Evolutionary conservation across 2,888 invertebrate genomes (phyloP).

Genomic region (Choreutis nemorana): DNA sequence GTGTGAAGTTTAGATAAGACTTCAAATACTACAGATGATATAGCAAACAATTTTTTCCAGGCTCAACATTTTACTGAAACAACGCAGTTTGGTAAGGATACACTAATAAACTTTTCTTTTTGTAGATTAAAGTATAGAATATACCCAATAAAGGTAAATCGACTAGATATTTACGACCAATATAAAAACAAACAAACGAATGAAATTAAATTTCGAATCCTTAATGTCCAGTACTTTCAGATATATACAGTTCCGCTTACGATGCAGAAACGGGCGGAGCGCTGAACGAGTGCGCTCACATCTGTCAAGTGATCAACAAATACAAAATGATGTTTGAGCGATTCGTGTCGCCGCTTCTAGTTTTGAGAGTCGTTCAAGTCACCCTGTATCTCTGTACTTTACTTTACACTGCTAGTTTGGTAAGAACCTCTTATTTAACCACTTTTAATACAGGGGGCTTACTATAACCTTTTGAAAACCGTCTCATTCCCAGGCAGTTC

Average conservation of each 20-base stretch:
- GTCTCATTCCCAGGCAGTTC: too few relatives aligned
- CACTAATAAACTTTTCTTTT: too few relatives aligned
- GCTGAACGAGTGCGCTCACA: constrained; percentile 32
- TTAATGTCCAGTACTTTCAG: constrained; percentile 16
- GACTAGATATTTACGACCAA: too few relatives aligned
- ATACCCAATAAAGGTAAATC: too few relatives aligned
- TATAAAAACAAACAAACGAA: too few relatives aligned
- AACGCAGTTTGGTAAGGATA: constrained; percentile 5
- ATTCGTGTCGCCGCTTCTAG: constrained; percentile 45
- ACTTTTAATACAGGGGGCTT: too few relatives aligned
- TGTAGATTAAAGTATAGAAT: too few relatives aligned
- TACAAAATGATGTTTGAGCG: constrained; percentile 34
- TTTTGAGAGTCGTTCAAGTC: constrained; percentile 43
- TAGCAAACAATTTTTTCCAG: constrained; percentile 3
- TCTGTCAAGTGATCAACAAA: constrained; percentile 24
- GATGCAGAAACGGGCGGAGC: constrained; percentile 30
- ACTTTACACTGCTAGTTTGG: constrained; percentile 45
- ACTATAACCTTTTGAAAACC: too few relatives aligned
- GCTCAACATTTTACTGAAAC: constrained; percentile 3
- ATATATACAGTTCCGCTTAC: constrained; percentile 30
- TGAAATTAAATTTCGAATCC: too few relatives aligned
- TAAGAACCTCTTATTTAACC: constrained; percentile 13
- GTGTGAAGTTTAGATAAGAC: too few relatives aligned
- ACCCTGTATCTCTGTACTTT: constrained; percentile 47
- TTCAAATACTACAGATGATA: too few relatives aligned